A percentile compares a stretch with the other conserved stretches of the same genome.
These are phyloP conservation scores for Cheilosia pagana DNA, from an alignment of 2,888 invertebrate genomes.

Conservation along the genomic window DNA sequence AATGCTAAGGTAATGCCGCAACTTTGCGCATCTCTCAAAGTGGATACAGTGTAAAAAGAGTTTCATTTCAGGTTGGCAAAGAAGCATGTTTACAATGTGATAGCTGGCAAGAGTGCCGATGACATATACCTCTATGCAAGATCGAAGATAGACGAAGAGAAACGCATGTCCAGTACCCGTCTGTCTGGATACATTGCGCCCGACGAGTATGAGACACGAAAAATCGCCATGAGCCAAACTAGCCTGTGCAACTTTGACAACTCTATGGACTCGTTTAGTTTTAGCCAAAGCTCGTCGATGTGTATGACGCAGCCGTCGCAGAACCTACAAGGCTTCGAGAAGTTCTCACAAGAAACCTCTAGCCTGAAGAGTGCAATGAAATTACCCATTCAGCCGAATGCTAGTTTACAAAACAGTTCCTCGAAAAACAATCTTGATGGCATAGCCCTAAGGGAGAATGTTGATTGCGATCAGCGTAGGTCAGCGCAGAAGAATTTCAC, in stretches of 20 bases:
- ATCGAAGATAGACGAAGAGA: constrained; percentile 78
- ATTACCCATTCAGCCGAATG: constrained; percentile 78
- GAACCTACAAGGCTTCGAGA: constrained; percentile 35
- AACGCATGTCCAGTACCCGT: constrained; percentile 77
- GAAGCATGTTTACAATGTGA: constrained; percentile 87
- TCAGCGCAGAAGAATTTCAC: constrained; percentile 82
- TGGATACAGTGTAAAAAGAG: background rate
- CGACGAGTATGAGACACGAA: constrained; percentile 81
- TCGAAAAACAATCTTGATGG: constrained; percentile 82
- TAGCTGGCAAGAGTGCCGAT: constrained; percentile 87
- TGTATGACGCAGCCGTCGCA: constrained; percentile 49
- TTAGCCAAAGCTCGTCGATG: constrained; percentile 77
- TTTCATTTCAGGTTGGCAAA: constrained; percentile 85
- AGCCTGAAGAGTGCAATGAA: constrained; percentile 58
- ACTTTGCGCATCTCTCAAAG: background rate
- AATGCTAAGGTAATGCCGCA: constrained; percentile 86
- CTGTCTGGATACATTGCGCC: constrained; percentile 81
- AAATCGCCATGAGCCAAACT: constrained; percentile 75
- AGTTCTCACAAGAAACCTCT: constrained; percentile 18
- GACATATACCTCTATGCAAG: constrained; percentile 84
- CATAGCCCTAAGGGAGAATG: constrained; percentile 81
- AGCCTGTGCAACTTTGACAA: constrained; percentile 78
- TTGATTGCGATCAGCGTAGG: constrained; percentile 80
- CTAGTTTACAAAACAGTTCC: constrained; percentile 80
- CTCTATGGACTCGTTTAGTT: constrained; percentile 79